Conservation (phyloP, 2,888 invertebrate genomes). For the Nomada ruficornis region DNA sequence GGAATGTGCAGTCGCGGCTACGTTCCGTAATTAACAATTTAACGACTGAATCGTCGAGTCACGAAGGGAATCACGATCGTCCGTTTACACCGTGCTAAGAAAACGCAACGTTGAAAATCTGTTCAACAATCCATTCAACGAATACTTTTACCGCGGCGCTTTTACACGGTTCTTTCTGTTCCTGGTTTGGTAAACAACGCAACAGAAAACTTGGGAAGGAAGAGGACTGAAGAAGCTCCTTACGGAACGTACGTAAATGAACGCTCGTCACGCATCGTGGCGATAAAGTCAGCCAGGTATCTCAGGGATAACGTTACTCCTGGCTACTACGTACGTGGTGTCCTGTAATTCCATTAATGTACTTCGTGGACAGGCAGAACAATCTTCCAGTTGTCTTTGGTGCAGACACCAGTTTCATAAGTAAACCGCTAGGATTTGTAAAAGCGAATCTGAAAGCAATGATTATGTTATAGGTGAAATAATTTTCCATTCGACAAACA, state of each 20-base stretch:
- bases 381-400: not conserved
- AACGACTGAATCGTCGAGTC: not conserved
- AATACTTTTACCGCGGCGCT: constrained; percentile 2
- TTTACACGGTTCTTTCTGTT: constrained; percentile 25
- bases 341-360: constrained; percentile 71
- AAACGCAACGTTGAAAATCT: not conserved
- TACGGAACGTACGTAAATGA: constrained; percentile 67
- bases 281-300: constrained; percentile 80
- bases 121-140: too few species aligned
- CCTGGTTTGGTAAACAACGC: constrained; percentile 22
- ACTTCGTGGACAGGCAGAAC: not conserved
- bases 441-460: not conserved
- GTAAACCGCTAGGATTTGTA: not conserved
- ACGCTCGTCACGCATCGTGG: constrained; percentile 80
- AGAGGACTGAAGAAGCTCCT: constrained; percentile 39
- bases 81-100: not conserved
- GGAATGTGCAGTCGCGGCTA: constrained; percentile 22
- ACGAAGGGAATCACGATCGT: constrained; percentile 9
- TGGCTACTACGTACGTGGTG: constrained; percentile 53
- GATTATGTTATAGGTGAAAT: too few species aligned
- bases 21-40: constrained; percentile 17
- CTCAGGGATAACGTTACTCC: constrained; percentile 81
- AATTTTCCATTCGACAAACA: too few species aligned
- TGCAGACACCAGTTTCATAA: not conserved
- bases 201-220: constrained; percentile 9